A percentile compares a stretch with the other conserved stretches of the same genome.
These are phyloP conservation scores for Sebastiscus tertius DNA, from an alignment of 2,797 vertebrate species.

Conservation along the genomic window DNA sequence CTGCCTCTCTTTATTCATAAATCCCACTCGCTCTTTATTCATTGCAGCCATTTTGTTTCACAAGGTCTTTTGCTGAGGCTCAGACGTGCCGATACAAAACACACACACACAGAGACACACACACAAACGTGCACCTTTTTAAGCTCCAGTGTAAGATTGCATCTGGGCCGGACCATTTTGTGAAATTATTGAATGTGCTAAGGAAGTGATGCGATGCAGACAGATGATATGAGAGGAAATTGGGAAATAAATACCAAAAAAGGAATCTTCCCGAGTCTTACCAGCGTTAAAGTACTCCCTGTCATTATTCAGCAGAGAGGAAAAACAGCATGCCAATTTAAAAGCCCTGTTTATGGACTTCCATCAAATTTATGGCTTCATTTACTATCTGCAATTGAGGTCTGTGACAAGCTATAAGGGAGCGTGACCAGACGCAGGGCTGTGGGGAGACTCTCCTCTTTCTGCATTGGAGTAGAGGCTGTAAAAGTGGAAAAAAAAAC, in stretches of 20 bases:
- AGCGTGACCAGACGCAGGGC: conserved; percentile 43
- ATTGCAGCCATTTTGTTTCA: conserved; percentile 75
- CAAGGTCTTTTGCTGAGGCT: conserved; percentile 60
- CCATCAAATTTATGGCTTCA: conserved; percentile 72
- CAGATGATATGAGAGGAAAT: conserved; percentile 67
- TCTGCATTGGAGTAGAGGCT: conserved; percentile 19
- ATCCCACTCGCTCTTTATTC: conserved; percentile 71
- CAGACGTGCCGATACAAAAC: conserved; percentile 10
- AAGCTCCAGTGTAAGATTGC: conserved; percentile 49
- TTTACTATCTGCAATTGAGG: conserved; percentile 74
- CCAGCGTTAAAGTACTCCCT: conserved; percentile 49
- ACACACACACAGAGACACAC: background rate
- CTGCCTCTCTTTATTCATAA: conserved; percentile 76
- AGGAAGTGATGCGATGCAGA: conserved; percentile 53
- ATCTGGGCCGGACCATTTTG: conserved; percentile 48
- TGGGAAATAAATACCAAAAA: conserved; percentile 61
- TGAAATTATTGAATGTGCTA: conserved; percentile 57
- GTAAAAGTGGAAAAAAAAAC: conserved; percentile 29
- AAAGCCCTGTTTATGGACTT: conserved; percentile 72
- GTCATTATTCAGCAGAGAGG: conserved; percentile 65
- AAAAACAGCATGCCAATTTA: conserved; percentile 68
- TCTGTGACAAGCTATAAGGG: conserved; percentile 62
- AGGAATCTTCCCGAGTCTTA: conserved; percentile 38
- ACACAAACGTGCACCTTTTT: conserved; percentile 28
- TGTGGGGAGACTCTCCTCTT: conserved; percentile 26